Percentiles rank a stretch among this genome's conserved stretches.
Conservation (phyloP, 2,113 vertebrate genomes). For the Ammodramus savannarum region DNA sequence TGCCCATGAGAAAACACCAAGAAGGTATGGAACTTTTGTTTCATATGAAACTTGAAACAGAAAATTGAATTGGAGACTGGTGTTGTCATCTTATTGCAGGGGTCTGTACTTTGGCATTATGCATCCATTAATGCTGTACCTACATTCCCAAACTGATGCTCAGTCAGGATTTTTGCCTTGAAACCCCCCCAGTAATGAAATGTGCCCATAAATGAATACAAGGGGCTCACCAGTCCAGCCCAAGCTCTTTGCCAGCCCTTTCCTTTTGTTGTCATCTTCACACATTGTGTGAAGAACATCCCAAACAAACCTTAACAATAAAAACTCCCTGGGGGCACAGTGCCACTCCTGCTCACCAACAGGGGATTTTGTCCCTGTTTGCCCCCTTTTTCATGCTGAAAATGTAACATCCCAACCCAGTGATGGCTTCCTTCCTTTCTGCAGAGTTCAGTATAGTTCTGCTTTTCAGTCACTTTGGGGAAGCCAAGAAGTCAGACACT, state of each 20-base stretch:
- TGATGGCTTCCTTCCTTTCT: constrained; percentile 34
- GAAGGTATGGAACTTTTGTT: too few relatives aligned
- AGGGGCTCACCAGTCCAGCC: background rate
- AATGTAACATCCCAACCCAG: background rate
- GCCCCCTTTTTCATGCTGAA: background rate
- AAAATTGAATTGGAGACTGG: background rate
- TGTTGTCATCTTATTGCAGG: too few relatives aligned
- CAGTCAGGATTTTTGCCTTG: background rate
- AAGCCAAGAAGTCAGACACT: constrained; percentile 31
- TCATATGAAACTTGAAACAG: background rate
- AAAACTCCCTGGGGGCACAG: background rate
- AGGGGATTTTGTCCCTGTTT: constrained; percentile 9
- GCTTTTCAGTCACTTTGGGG: background rate
- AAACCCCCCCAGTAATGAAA: background rate
- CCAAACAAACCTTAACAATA: background rate
- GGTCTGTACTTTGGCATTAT: background rate
- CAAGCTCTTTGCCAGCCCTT: background rate
- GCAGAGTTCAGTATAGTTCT: background rate
- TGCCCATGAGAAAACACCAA: too few relatives aligned
- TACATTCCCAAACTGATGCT: background rate
- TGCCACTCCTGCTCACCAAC: background rate
- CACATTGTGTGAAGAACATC: background rate
- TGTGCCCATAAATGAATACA: background rate
- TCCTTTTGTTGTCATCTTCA: background rate
- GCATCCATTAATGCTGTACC: background rate